Base-by-base conservation (phyloP, 2,888 invertebrate genomes). In the Isotomurus palustris region DNA sequence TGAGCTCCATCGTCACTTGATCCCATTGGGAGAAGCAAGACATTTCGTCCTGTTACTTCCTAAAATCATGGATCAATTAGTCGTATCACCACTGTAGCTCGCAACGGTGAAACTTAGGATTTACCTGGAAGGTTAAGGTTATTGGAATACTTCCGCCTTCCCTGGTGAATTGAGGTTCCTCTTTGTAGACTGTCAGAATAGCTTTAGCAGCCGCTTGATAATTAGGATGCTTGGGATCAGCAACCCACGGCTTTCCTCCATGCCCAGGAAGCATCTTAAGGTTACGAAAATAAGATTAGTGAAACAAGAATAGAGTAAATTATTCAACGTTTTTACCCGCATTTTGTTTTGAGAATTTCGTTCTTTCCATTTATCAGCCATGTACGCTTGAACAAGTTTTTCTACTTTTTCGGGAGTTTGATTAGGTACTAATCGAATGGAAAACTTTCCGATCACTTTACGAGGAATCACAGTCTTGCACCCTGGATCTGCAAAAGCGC, bases 101-200 rank as follows among this genome's bases (percentile, higher is more conserved):
- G 17, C 32, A 19, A 47, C n/a, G 27, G 17, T 4, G 22, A 10
- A n/a, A n/a, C n/a, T n/a, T n/a, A n/a, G n/a, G n/a, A n/a, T n/a
- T 25, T 24, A 74, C 76, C 73, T 78, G 76, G 74, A 99, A 84
- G 41, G 92, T 92, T 66, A 97, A 79, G 48, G 97, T 95, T 60
- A 97, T 90, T 2, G 97, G 97, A 76, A 99, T 97, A 43, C 93
- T 93, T 19, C 97, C 97, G 55, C 97, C 99, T 76, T 99, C 97
- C 53, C 97, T 85, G 0, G 91, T 94, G 79, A 94, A 82, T 78
- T 96, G 95, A 0, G 97, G 96, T 43, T 91, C 90, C 2, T 87
- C 84, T 71, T 86, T 86, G 76, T 90, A 95, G 12, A 96, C 95
- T 72, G 85, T 81, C 70, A 85, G 83, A 2, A 88, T 87, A 25